Evolutionary conservation across 1,140 invertebrate species (phyloP), one percentile per base, ranked within the genome.

Genomic region (Nasonia longicornis): DNA sequence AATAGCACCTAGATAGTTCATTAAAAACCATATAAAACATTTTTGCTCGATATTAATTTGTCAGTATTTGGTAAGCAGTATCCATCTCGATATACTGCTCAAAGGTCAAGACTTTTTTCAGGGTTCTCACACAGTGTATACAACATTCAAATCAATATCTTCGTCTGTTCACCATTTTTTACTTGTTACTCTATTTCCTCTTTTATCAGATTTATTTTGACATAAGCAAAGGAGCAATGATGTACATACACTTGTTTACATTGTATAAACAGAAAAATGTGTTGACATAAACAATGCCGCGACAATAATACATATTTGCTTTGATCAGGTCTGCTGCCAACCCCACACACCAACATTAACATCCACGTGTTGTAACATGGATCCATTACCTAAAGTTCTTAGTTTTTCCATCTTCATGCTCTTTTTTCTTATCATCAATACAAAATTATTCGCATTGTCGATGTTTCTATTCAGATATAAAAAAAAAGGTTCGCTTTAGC

Each of bases 311-410:
- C 52, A 42, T 81, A 80, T 83, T 82, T 82, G 85, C 86, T 87
- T 87, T 86, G 86, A 85, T 87, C 86, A 87, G 86, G 85, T 87
- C 86, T 87, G 86, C 86, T 86, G 81, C 79, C 83, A 72, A 77
- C 75, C 84, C 83, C 58, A 70, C 76, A 84, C 77, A 86, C 82
- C 83, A 83, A 48, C 63, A 75, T 77, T 38, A 76, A 29, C 64
- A 66, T 31, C 77, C 69, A 75, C 81, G 77, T 70, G 52, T n/a
- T 83, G 82, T 66, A 85, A 85, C 82, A 82, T 86, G 84, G 85
- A 84, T 83, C 76, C 14, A 3, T 42, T n/a, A 58, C 52, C 52
- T 58, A 58, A 58, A 58, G 26, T 58, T 58, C 16, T 58, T 58
- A 58, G 52, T 58, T n/a, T 20, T 6, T n/a, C 20, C 42, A 31